These are phyloP conservation scores for Bos indicus DNA, from an alignment of 2,113 vertebrate species.

Conservation along the genomic window DNA sequence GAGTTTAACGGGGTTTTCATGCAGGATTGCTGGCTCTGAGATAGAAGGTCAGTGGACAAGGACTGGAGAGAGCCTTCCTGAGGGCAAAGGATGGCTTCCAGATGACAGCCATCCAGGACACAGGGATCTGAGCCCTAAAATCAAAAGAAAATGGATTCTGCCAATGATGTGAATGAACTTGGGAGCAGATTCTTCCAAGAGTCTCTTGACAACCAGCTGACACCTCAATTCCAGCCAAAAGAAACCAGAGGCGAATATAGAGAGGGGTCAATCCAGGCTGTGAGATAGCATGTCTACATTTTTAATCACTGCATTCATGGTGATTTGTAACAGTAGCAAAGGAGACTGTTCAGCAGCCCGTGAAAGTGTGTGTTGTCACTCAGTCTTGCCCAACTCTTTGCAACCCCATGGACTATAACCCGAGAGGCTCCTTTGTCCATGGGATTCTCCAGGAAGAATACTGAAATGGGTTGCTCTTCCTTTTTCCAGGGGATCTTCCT, in stretches of 20 bases:
- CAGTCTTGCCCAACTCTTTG: background rate
- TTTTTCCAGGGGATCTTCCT: background rate
- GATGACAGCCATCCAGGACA: background rate
- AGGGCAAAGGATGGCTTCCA: background rate
- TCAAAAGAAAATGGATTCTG: background rate
- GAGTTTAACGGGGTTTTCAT: background rate
- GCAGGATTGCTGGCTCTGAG: background rate
- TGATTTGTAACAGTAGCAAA: background rate
- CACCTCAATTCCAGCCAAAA: too few species aligned
- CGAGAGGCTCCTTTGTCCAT: background rate
- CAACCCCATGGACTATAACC: background rate
- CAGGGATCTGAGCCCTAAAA: background rate
- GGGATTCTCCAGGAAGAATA: background rate
- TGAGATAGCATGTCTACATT: background rate
- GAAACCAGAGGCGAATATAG: fast-evolving
- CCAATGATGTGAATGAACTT: fast-evolving
- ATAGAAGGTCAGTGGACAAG: fast-evolving
- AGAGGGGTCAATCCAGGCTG: fast-evolving
- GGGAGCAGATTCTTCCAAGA: too few species aligned
- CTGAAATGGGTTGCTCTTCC: background rate
- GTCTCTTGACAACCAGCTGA: background rate
- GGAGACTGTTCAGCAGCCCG: fast-evolving
- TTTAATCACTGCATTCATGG: background rate
- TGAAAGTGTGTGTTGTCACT: background rate
- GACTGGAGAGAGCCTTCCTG: background rate